Evolutionary conservation across 2,888 invertebrate genomes (phyloP), one percentile per base, ranked within the genome.

Genomic region (Antheraea assamensis): DNA sequence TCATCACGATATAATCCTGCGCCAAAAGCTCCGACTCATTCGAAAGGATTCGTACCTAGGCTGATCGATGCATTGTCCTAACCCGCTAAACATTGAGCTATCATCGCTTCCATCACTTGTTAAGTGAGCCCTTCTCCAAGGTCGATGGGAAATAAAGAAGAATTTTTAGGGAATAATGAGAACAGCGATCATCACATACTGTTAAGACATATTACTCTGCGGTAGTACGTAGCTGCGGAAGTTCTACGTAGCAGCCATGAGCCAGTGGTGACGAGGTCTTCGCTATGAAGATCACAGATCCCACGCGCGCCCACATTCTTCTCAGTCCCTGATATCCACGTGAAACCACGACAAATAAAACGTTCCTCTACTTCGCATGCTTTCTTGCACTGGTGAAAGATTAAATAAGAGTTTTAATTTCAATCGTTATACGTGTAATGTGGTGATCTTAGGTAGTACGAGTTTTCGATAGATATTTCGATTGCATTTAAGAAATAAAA

Each of bases 131-230:
- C 19, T 19, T 49, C 19, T 19, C 49, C 19, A 19, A 3, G 21
- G 4, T 5, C 21, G 21, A 21, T 52, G 1, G 52, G 52, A 4
- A 52, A 52, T 52, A 52, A 52, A 19, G 19, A 52, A 52, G 21
- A 19, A 21, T 52, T 52, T 21, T 58, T 24, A 2, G 5, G 3
- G 7, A 58, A 15, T 2, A 0, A 30, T 64, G 5, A 30, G 1
- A 64, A 30, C 61, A 55, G 15, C 17, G 27, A 42, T 31, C 17
- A 15, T 24, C 47, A 91, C 96, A 95, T 92, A 98, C 98, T 96
- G 87, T 98, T 97, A 52, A 98, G 95, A 86, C 98, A 98, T 76
- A 96, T 96, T 71, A 98, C 97, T 79, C 97, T 96, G 80, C 98
- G 96, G 84, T 97, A 97, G 88, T 98, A 98, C 61, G 96, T 95